These are phyloP conservation scores for Sylvicola fuscatus DNA, from an alignment of 2,888 invertebrate genomes.

Conservation along the genomic window DNA sequence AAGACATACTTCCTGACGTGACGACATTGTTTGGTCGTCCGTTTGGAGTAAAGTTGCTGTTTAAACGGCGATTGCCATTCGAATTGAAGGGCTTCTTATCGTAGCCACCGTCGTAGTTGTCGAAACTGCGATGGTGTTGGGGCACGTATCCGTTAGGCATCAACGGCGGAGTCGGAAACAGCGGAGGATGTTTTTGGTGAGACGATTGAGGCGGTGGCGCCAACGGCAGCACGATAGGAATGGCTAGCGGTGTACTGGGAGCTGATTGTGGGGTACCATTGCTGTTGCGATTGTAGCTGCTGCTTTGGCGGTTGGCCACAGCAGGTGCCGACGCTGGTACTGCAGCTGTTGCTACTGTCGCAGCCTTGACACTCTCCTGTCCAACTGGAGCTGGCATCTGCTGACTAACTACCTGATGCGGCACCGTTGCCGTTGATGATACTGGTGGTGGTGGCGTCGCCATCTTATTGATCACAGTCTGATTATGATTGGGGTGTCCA, in stretches of 20 bases:
- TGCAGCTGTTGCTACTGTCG: constrained; percentile 2
- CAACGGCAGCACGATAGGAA: constrained; percentile 8
- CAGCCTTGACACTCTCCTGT: not conserved
- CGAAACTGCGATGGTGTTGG: not conserved
- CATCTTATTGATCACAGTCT: constrained; percentile 14
- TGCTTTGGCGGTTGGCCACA: constrained; percentile 6
- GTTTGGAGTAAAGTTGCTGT: too few relatives aligned
- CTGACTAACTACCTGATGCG: not conserved
- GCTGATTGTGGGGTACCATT: constrained; percentile 19
- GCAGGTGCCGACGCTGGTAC: constrained; percentile 6
- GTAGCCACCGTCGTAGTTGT: constrained; percentile 1
- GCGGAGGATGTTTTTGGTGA: constrained; percentile 18
- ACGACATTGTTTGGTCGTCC: not conserved
- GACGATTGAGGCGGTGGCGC: constrained; percentile 3
- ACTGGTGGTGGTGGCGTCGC: constrained; percentile 8
- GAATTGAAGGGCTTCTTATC: constrained; percentile 1
- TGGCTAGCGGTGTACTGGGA: constrained; percentile 22
- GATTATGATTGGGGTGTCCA: too few relatives aligned
- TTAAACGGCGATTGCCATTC: not conserved
- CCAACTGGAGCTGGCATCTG: too few relatives aligned
- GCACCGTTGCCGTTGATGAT: constrained; percentile 1
- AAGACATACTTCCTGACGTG: not conserved
- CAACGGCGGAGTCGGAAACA: constrained; percentile 24
- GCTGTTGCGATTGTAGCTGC: constrained; percentile 6
- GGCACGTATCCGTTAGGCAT: constrained; percentile 11